Conservation (phyloP, 2,113 vertebrate genomes). For the Dipodomys spectabilis region DNA sequence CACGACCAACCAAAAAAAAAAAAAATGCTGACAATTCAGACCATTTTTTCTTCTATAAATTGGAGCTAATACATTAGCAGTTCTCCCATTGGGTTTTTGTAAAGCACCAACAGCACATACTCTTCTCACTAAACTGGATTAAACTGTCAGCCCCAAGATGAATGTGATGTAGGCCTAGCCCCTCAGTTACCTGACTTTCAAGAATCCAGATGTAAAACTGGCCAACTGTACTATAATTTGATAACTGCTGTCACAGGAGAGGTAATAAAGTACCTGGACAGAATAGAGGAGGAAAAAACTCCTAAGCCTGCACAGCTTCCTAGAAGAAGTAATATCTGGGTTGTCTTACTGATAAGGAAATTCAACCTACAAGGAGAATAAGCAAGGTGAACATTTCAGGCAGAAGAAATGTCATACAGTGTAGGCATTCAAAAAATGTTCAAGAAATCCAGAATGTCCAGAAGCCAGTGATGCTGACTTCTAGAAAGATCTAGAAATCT, state of each 20-base stretch:
- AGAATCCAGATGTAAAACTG: background rate
- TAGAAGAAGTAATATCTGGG: background rate
- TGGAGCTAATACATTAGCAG: background rate
- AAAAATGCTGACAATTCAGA: background rate
- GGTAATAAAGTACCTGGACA: background rate
- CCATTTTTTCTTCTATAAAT: background rate
- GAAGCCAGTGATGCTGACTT: background rate
- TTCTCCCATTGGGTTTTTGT: background rate
- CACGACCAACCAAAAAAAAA: too few relatives aligned
- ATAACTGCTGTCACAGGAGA: background rate
- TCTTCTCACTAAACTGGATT: background rate
- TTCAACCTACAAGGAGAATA: background rate
- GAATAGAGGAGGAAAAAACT: conserved; percentile 3
- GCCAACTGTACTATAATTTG: background rate
- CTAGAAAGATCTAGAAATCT: background rate
- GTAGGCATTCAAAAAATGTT: background rate
- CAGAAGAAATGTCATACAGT: background rate
- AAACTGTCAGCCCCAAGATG: background rate
- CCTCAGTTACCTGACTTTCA: background rate
- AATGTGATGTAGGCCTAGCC: background rate
- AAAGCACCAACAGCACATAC: background rate
- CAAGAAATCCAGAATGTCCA: background rate
- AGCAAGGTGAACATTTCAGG: background rate
- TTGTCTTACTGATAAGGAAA: background rate
- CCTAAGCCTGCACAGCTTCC: background rate